Base-by-base conservation (phyloP, 2,113 vertebrate species). In the Noturus placidus region DNA sequence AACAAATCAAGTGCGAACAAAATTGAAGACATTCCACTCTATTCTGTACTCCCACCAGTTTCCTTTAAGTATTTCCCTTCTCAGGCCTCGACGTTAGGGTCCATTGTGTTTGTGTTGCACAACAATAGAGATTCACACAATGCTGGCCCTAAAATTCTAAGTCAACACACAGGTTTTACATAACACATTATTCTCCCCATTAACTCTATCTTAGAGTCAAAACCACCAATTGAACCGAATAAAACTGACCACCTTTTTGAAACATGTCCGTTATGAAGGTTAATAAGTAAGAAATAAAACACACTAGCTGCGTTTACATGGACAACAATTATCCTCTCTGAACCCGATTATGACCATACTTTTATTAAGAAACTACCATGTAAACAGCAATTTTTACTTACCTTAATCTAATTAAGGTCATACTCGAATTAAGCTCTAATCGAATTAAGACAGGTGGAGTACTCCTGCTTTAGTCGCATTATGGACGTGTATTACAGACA, bases 21-120 rank as follows among this genome's bases (percentile, higher is more conserved):
- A 81, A 59, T 1, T 35, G n/a, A 57, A 50, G 72, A n/a, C 82
- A 61, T 74, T 30, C 20, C 20, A 84, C 67, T 61, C 46, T 35
- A 33, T 70, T 84, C 30, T 86, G 25, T 20, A 72, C 82, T 87
- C 17, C 59, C 70, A 17, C 15, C 78, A 22, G 54, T 70, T 61
- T 87, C 56, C 86, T 56, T 81, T 10, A 27, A 65, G 17, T 56
- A 56, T 15, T 82, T 83, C 63, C 56, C 56, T 88, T 77, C 52
- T 77, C n/a, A 46, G 61, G 52, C 35, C 27, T 30, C 8, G 83
- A 76, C 70, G 86, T 86, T 85, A 59, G 19, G 0, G 20, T 22
- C 33, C 25, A 72, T 85, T 80, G 42, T 88, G 56, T 74, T 85
- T 52, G 11, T 42, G 46, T 72, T 50, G 50, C 76, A 84, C 50